phyloP scores from a whole-genome alignment of 2,888 invertebrate species.

The Dryocosmus kuriphilus region DNA sequence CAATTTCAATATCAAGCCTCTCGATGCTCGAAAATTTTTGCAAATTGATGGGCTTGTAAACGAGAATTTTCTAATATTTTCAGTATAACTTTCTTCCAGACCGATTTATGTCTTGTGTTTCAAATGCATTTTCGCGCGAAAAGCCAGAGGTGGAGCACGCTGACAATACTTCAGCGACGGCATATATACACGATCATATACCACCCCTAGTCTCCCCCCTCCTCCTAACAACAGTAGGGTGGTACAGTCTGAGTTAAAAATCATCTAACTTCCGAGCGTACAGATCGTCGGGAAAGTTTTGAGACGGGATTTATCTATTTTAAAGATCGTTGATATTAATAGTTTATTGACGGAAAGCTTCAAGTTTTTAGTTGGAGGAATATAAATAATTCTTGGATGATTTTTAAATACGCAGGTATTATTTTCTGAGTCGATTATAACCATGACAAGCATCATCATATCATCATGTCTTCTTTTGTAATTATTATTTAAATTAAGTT shows the following conservation, averaged over 20 bases:
- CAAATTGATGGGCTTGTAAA: constrained; percentile 71
- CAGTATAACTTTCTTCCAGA: constrained; percentile 54
- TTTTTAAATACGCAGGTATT: neutral
- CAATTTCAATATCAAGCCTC: constrained; percentile 54
- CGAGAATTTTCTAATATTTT: constrained; percentile 69
- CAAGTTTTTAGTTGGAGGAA: neutral
- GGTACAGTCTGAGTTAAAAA: constrained; percentile 75
- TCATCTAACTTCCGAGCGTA: constrained; percentile 61
- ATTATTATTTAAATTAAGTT: neutral
- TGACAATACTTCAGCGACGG: constrained; percentile 75
- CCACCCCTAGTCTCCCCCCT: constrained; percentile 77
- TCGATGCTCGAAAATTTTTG: constrained; percentile 64
- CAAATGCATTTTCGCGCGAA: constrained; percentile 69
- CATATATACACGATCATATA: constrained; percentile 78
- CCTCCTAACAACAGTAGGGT: constrained; percentile 77
- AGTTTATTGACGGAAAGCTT: neutral
- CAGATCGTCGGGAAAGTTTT: constrained; percentile 60
- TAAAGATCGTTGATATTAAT: neutral
- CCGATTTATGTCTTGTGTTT: constrained; percentile 48
- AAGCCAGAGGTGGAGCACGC: constrained; percentile 75
- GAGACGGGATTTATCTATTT: constrained; percentile 6
- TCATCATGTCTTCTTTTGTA: neutral
- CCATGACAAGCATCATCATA: neutral
- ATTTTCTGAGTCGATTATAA: neutral
- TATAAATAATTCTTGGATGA: neutral